Base-by-base conservation (phyloP, 1,140 invertebrate genomes). In the Himalopsyche phryganea region DNA sequence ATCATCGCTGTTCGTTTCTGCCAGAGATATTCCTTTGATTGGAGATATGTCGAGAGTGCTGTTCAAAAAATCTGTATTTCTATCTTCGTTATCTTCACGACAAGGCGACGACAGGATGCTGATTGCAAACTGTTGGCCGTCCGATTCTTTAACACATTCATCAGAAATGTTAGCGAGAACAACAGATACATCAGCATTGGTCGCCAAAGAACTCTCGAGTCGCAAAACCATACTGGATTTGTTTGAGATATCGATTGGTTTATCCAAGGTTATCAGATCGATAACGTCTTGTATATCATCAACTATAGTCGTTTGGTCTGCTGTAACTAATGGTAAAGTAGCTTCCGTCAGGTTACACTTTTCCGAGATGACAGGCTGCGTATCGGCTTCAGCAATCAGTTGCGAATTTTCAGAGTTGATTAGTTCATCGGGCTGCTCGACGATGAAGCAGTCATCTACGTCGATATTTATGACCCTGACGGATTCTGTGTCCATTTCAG, bases 11-110 rank as follows among this genome's bases (percentile, higher is more conserved):
- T 45, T 38, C 13, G 50, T 45, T 28, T 73, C 68, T 52, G 61
- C 62, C 33, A 71, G 61, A 11, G 71, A 71, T 60, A 74, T 59
- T 1, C 63, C 67, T 69, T 75, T 75, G 52, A 82, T 82, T 1
- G 80, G 80, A 0, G 80, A 82, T 66, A 82, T 80, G 66, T 81
- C 76, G 18, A 72, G 55, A 9, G 79, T 82, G 45, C 74, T 76
- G 66, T 80, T 76, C 10, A 81, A 66, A 33, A 82, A 74, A 66
- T 81, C 80, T 57, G 69, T 65, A 63, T 76, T 79, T 63, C 76
- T 73, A 44, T 75, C 70, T 35, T 71, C 71, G 10, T 74, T 73
- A 56, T 79, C 74, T 5, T 62, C 59, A 17, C 61, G 66, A 38
- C 66, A 58, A 6, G 72, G 72, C 6, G 72, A 74, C 5, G 58